Conservation (phyloP, 2,113 vertebrate genomes). For the Tretioscincus oriximinensis region DNA sequence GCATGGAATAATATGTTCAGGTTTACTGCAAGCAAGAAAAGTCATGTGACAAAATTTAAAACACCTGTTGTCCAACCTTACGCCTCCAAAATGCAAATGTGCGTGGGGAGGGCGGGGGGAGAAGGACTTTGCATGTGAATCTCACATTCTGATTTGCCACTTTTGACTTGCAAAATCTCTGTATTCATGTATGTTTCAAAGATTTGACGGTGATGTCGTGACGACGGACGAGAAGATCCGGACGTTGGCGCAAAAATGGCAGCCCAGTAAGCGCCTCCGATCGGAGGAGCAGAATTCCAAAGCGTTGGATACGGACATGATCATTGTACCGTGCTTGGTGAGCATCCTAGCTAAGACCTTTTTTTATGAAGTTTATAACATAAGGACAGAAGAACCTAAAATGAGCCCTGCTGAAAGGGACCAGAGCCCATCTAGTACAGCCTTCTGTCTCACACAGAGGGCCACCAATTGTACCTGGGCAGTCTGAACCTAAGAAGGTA, state of each 20-base stretch:
- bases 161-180: constrained; percentile 4
- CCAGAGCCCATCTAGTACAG: too few species aligned
- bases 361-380: background rate
- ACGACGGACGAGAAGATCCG: constrained; percentile 91
- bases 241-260: constrained; percentile 92
- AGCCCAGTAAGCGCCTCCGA: constrained; percentile 79
- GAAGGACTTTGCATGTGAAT: constrained; percentile 17
- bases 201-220: constrained; percentile 92
- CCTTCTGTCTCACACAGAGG: too few species aligned
- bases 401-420: too few species aligned
- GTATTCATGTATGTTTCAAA: constrained; percentile 41
- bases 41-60: background rate
- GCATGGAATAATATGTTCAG: background rate
- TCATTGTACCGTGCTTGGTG: constrained; percentile 90
- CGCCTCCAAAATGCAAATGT: constrained; percentile 20
- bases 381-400: too few species aligned
- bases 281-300: constrained; percentile 87
- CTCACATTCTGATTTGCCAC: background rate
- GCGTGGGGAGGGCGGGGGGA: too few species aligned
- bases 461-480: too few species aligned
- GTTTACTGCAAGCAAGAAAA: background rate
- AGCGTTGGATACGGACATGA: constrained; percentile 94
- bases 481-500: too few species aligned
- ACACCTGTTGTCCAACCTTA: constrained; percentile 16
- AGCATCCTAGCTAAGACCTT: background rate